Evolutionary conservation across 2,888 invertebrate species (phyloP).

Genomic region (Patella ulyssiponensis): DNA sequence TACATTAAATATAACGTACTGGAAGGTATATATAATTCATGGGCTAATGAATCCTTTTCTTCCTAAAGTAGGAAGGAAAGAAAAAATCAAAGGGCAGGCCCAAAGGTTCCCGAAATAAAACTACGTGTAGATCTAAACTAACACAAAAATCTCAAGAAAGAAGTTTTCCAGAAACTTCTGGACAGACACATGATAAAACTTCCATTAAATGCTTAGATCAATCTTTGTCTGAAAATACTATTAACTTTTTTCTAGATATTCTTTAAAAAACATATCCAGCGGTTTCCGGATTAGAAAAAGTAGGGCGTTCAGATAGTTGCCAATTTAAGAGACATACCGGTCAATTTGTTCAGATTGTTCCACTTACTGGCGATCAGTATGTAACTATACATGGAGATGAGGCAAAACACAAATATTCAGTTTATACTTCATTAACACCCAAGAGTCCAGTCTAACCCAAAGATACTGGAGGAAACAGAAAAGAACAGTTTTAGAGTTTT

Average conservation of each 20-base stretch:
- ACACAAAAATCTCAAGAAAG: not conserved
- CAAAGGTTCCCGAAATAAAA: not conserved
- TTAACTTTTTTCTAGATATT: not conserved
- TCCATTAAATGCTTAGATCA: not conserved
- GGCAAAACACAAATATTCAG: slow-evolving; percentile 5
- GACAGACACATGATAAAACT: not conserved
- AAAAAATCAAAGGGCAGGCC: not conserved
- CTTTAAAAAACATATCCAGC: not conserved
- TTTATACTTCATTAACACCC: too few species aligned
- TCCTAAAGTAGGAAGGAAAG: too few species aligned
- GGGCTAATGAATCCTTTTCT: too few species aligned
- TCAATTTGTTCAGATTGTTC: not conserved
- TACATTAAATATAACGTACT: too few species aligned
- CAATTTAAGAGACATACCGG: not conserved
- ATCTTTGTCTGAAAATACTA: not conserved
- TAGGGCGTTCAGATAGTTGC: not conserved
- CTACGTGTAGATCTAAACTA: not conserved
- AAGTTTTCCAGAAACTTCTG: not conserved
- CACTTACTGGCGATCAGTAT: not conserved
- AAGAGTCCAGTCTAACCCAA: not conserved
- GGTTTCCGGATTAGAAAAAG: not conserved
- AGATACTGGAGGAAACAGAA: too few species aligned
- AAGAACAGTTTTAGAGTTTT: too few species aligned
- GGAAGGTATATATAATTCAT: too few species aligned
- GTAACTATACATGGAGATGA: not conserved